These are phyloP conservation scores for Dufourea novaeangliae DNA, from an alignment of 1,140 invertebrate genomes.

Conservation along the genomic window DNA sequence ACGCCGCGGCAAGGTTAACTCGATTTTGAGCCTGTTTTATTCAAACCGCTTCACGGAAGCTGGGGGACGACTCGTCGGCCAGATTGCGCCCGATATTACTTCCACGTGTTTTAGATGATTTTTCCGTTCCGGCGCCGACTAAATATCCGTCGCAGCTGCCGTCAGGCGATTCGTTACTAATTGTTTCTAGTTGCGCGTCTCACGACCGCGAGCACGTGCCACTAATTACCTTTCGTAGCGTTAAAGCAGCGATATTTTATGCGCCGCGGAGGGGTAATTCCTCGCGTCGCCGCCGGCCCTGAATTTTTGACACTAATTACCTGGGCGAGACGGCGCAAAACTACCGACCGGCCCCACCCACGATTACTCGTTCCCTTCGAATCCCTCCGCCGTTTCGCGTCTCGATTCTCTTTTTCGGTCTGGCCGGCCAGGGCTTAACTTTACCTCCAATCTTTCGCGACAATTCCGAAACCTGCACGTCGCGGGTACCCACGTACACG, in stretches of 20 bases:
- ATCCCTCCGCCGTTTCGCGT: too few species aligned
- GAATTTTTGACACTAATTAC: constrained; percentile 63
- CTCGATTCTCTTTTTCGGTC: neutral
- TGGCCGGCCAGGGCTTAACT: neutral
- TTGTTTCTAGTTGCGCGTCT: constrained; percentile 59
- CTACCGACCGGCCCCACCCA: neutral
- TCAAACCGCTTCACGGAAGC: neutral
- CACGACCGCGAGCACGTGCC: constrained; percentile 58
- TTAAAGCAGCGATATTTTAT: constrained; percentile 62
- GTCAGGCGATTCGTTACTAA: constrained; percentile 54
- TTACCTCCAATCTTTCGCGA: constrained; percentile 2
- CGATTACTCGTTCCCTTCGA: neutral
- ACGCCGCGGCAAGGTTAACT: neutral
- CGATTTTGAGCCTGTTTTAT: neutral
- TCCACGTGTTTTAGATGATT: constrained; percentile 40
- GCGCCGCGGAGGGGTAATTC: constrained; percentile 38
- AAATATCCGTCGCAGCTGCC: constrained; percentile 57
- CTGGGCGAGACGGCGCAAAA: constrained; percentile 7
- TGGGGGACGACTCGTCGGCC: neutral
- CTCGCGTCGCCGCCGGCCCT: constrained; percentile 7
- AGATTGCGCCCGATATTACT: constrained; percentile 30
- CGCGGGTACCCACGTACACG: neutral
- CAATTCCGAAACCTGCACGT: neutral
- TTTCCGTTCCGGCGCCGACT: constrained; percentile 28
- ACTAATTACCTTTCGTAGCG: constrained; percentile 61